phyloP scores from a whole-genome alignment of 2,797 vertebrate species.

The Cuculus canorus region DNA sequence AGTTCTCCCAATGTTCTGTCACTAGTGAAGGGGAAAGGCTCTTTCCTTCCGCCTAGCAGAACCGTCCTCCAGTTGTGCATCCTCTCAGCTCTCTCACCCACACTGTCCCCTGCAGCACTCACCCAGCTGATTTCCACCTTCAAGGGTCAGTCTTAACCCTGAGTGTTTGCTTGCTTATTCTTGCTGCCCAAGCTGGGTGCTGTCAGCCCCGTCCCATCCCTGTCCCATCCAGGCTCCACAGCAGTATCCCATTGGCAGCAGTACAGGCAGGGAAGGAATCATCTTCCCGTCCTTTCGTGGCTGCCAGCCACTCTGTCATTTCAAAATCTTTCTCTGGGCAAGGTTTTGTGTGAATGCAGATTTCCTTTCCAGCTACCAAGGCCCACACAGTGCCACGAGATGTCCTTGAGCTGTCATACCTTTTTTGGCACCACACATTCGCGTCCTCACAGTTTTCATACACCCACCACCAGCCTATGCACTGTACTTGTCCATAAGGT shows the following conservation, averaged over 20 bases:
- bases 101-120: no score
- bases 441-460: not conserved
- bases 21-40: not conserved
- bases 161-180: fast-evolving
- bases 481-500: not conserved
- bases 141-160: not conserved
- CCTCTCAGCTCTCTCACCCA: not conserved
- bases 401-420: not conserved
- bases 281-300: not conserved
- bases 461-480: not conserved
- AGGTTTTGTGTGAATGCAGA: not conserved
- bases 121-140: not conserved
- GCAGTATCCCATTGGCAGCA: not conserved
- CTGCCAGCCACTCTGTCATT: not conserved
- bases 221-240: no score
- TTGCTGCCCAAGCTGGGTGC: not conserved
- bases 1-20: fast-evolving
- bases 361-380: not conserved
- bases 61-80: fast-evolving
- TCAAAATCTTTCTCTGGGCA: not conserved
- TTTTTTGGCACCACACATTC: not conserved
- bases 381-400: not conserved
- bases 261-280: no score
- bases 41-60: not conserved
- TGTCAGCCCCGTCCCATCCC: not conserved